Evolutionary conservation across 2,888 invertebrate species (phyloP).

Genomic region (Phengaris arion): DNA sequence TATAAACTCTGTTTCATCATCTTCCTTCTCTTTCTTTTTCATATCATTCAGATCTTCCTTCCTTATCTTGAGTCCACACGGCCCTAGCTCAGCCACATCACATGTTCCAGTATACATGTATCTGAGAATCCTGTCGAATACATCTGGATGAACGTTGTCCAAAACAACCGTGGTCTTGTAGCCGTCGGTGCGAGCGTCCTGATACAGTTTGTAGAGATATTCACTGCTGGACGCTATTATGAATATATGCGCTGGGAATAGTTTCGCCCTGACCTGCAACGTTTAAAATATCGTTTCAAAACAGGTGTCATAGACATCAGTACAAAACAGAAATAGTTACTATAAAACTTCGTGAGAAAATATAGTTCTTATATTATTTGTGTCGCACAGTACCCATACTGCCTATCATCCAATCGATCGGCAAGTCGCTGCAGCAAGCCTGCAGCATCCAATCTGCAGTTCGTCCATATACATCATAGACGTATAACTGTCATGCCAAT

Average conservation of each 20-base stretch:
- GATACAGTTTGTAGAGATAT: conserved; percentile 79
- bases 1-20: conserved; percentile 51
- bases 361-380: too few relatives aligned
- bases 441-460: too few relatives aligned
- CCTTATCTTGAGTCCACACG: conserved; percentile 67
- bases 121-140: conserved; percentile 84
- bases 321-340: too few relatives aligned
- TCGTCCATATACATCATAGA: too few relatives aligned
- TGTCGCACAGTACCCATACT: too few relatives aligned
- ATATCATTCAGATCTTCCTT: conserved; percentile 59
- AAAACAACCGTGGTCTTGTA: conserved; percentile 67
- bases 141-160: conserved; percentile 60
- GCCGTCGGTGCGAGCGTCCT: conserved; percentile 52
- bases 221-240: conserved; percentile 83
- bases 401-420: too few relatives aligned
- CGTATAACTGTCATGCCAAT: too few relatives aligned
- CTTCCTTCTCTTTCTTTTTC: conserved; percentile 57
- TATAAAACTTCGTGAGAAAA: too few relatives aligned
- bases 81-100: conserved; percentile 78
- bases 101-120: conserved; percentile 85
- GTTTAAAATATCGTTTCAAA: background rate
- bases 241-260: conserved; percentile 86
- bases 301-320: background rate
- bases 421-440: too few relatives aligned
- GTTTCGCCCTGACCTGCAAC: conserved; percentile 77